Evolutionary conservation across 2,888 invertebrate species (phyloP).

Genomic region (Caenorhabditis sp.): DNA sequence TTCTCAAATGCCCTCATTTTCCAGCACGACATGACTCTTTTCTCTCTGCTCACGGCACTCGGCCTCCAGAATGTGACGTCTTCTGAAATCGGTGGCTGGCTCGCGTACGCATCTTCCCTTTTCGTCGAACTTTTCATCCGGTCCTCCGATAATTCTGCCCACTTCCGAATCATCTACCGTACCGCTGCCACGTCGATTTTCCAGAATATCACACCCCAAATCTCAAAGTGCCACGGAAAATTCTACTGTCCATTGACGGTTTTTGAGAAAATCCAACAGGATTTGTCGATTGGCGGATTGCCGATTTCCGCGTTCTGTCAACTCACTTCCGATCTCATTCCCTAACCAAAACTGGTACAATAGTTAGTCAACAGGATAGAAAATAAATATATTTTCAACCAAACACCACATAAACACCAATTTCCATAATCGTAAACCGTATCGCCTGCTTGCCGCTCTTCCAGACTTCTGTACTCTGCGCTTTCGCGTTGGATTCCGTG

Average conservation of each 20-base stretch:
- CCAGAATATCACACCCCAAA: slow-evolving; percentile 29
- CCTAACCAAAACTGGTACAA: too few relatives aligned
- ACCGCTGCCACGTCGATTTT: slow-evolving; percentile 13
- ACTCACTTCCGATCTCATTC: slow-evolving; percentile 21
- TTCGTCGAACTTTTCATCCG: slow-evolving; percentile 27
- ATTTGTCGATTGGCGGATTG: background rate
- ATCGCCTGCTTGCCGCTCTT: too few relatives aligned
- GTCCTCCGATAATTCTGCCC: too few relatives aligned
- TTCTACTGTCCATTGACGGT: slow-evolving; percentile 15
- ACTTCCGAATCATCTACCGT: slow-evolving; percentile 36
- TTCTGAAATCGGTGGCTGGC: slow-evolving; percentile 43
- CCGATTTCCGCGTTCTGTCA: slow-evolving; percentile 14
- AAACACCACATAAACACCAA: too few relatives aligned
- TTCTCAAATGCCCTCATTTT: background rate
- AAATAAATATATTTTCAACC: too few relatives aligned
- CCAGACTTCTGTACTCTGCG: too few relatives aligned
- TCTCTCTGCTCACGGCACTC: slow-evolving; percentile 27
- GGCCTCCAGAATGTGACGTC: slow-evolving; percentile 30
- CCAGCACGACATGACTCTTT: slow-evolving; percentile 48
- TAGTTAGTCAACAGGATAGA: too few relatives aligned
- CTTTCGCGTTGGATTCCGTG: too few relatives aligned
- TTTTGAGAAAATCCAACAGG: background rate
- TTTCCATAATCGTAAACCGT: too few relatives aligned
- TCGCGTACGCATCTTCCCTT: slow-evolving; percentile 31
- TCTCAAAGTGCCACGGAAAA: too few relatives aligned